phyloP scores from a whole-genome alignment of 2,888 invertebrate genomes.

The Schizaphis graminum region DNA sequence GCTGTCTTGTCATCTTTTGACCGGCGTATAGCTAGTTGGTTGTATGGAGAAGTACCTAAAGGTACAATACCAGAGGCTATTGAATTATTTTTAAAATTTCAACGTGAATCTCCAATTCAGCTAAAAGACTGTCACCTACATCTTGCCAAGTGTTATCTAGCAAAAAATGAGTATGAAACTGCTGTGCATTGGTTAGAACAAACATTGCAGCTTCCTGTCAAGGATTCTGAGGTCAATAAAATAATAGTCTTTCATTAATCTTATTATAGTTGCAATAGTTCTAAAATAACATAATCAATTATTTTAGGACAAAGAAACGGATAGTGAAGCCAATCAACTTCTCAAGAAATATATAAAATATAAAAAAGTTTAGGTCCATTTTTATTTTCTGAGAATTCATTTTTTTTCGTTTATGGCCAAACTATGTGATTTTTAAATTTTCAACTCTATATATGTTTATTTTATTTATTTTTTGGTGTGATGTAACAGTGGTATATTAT shows the following conservation, averaged over 20 bases:
- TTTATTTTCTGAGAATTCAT: neutral
- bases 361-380: conserved; percentile 62
- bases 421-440: conserved; percentile 37
- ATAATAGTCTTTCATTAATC: neutral
- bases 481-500: conserved; percentile 1
- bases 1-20: conserved; percentile 78
- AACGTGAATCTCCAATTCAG: conserved; percentile 73
- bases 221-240: conserved; percentile 68
- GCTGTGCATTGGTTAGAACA: conserved; percentile 73
- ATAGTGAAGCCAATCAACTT: conserved; percentile 68
- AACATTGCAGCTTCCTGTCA: conserved; percentile 67
- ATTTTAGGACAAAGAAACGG: conserved; percentile 68
- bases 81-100: conserved; percentile 74
- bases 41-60: conserved; percentile 77
- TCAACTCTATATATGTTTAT: neutral
- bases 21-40: conserved; percentile 76
- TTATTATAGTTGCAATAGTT: neutral
- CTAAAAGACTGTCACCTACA: conserved; percentile 76
- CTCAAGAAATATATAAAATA: conserved; percentile 68
- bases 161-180: conserved; percentile 72
- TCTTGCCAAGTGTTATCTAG: conserved; percentile 76
- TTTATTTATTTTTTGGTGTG: conserved; percentile 28
- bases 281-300: conserved; percentile 32
- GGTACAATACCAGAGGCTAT: conserved; percentile 78
- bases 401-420: conserved; percentile 28